A percentile compares a stretch with the other conserved stretches of the same genome.
phyloP scores from a whole-genome alignment of 1,140 invertebrate species.

The Lysiphlebus fabarum region DNA sequence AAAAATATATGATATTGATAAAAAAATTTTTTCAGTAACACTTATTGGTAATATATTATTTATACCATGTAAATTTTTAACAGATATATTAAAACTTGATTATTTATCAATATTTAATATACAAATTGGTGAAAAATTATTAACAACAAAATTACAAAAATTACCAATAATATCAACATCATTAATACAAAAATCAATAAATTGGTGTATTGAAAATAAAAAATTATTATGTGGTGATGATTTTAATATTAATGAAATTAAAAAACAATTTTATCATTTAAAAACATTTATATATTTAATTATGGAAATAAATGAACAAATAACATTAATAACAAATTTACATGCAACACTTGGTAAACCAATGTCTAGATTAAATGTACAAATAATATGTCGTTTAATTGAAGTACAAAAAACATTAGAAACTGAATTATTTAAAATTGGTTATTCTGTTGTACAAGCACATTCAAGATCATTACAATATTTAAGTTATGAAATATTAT shows the following conservation, averaged over 20 bases:
- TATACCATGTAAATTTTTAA: slow-evolving; percentile 76
- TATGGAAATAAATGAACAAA: slow-evolving; percentile 61
- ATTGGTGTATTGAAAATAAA: slow-evolving; percentile 45
- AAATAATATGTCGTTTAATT: slow-evolving; percentile 74
- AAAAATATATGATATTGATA: slow-evolving; percentile 69
- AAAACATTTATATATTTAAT: slow-evolving; percentile 65
- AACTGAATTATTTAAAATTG: slow-evolving; percentile 56
- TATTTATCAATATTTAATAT: slow-evolving; percentile 24
- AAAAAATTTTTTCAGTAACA: slow-evolving; percentile 74
- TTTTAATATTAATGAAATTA: slow-evolving; percentile 63
- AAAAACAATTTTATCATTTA: slow-evolving; percentile 60
- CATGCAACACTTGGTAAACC: slow-evolving; percentile 73
- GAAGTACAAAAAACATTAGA: slow-evolving; percentile 80
- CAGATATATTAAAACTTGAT: slow-evolving; percentile 40
- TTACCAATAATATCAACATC: slow-evolving; percentile 31
- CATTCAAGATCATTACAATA: slow-evolving; percentile 62
- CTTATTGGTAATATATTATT: slow-evolving; percentile 74
- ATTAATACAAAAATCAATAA: slow-evolving; percentile 37
- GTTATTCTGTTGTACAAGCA: slow-evolving; percentile 43
- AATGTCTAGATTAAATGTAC: slow-evolving; percentile 73
- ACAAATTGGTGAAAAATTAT: slow-evolving; percentile 44
- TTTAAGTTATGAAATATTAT: slow-evolving; percentile 58
- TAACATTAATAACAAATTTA: slow-evolving; percentile 74
- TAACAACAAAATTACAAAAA: slow-evolving; percentile 36
- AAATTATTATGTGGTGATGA: slow-evolving; percentile 33